phyloP scores from a whole-genome alignment of 1,140 invertebrate species.

The Cydia splendana region DNA sequence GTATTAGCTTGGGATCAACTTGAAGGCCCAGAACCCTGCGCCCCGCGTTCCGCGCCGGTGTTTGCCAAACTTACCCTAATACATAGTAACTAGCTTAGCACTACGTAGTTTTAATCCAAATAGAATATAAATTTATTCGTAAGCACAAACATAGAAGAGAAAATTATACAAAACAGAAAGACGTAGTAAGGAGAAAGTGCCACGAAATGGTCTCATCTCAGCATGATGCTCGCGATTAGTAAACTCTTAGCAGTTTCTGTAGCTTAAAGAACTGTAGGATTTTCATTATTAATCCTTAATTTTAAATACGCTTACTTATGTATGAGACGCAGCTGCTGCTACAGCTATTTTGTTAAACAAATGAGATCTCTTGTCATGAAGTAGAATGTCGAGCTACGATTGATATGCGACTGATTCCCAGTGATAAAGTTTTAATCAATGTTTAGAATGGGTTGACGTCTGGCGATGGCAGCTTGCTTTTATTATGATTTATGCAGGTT shows the following conservation, averaged over 20 bases:
- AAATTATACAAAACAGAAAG: no score
- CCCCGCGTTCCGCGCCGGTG: not conserved
- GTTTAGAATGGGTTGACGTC: not conserved
- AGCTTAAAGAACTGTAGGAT: no score
- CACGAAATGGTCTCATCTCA: no score
- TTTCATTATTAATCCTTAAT: not conserved
- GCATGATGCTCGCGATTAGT: no score
- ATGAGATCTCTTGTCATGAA: not conserved
- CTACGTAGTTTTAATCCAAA: not conserved
- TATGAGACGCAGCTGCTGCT: not conserved
- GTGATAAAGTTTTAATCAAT: not conserved
- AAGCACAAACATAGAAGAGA: no score
- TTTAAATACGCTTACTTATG: conserved; percentile 9
- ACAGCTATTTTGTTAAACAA: conserved; percentile 8
- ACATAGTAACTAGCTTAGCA: not conserved
- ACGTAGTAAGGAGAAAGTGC: no score
- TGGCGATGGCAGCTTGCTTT: not conserved
- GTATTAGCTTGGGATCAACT: conserved; percentile 44
- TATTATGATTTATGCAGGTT: conserved; percentile 21
- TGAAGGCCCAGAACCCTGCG: conserved; percentile 27
- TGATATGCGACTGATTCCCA: not conserved
- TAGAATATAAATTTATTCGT: not conserved
- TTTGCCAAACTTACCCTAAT: conserved; percentile 15
- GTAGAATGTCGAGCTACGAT: conserved; percentile 3
- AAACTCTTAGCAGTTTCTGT: no score